Evolutionary conservation across 2,797 vertebrate genomes (phyloP), one percentile per base, ranked within the genome.

Genomic region (Natrix natrix): DNA sequence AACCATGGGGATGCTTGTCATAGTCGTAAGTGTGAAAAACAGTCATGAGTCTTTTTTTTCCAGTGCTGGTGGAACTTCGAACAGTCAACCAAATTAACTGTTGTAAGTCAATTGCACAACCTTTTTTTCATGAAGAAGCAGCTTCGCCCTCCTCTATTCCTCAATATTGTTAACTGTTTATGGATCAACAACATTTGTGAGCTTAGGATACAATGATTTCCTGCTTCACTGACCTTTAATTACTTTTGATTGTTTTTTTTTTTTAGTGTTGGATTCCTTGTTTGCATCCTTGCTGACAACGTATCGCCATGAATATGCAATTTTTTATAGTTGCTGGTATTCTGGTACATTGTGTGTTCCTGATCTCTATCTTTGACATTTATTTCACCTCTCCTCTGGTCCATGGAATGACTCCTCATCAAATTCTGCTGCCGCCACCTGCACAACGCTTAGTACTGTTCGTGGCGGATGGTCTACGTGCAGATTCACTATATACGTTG

Each of bases 331-430:
- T 99, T 1, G 95, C 98, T 74, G 99, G 98, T 43, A 97, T 99
- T 95, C 94, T 98, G 5, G 98, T 99, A 94, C 99, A 99, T n/a
- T 97, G 98, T 56, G 97, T 99, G 69, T 99, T 99, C 97, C 98
- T 99, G 96, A 89, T 98, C 90, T 99, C 99, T 63, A 99, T 99
- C 96, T 99, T 99, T 97, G 99, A 99, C 96, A 99, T 99, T 96
- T 99, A 99, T 97, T 99, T 99, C 98, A 99, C 98, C 0, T 99
- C 99, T 92, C 99, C 99, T 5, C 95, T 99, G 93, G 99, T 99
- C 91, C 99, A 99, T 14, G 99, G 99, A 54, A 99, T 99, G 99
- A 98, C 98, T 26, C 99, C 99, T 87, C 98, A 98, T 90, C 95
- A 90, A n/a, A 98, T 98, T 1, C 94, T 95, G 0, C 95, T 99